phyloP scores from a whole-genome alignment of 1,140 invertebrate species.

The Drosophila tani region DNA sequence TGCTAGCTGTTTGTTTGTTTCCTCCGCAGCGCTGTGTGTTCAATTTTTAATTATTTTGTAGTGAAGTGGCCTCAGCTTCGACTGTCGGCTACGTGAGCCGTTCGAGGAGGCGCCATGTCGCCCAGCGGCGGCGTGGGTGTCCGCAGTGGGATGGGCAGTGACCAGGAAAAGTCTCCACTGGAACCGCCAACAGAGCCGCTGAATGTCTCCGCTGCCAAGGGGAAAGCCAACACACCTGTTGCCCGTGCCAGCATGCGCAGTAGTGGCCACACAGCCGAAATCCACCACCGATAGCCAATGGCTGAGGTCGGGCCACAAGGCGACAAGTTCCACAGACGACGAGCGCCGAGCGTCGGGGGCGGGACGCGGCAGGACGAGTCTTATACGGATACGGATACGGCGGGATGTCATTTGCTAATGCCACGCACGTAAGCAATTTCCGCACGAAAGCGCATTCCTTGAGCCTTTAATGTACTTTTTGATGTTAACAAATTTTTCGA shows the following conservation, averaged over 20 bases:
- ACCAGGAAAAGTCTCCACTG: constrained; percentile 38
- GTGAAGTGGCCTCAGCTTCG: constrained; percentile 56
- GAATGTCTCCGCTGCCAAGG: not conserved
- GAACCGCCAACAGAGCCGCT: constrained; percentile 19
- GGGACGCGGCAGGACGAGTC: constrained; percentile 49
- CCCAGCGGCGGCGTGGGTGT: not conserved
- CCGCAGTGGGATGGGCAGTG: not conserved
- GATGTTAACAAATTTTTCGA: constrained; percentile 83
- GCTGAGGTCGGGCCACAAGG: constrained; percentile 68
- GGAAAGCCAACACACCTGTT: constrained; percentile 69
- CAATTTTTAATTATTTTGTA: constrained; percentile 79
- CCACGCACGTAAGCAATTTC: constrained; percentile 83
- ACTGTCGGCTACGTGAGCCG: constrained; percentile 45
- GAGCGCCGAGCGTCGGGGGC: constrained; percentile 7
- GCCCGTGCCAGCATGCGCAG: constrained; percentile 62
- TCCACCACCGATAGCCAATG: constrained; percentile 71
- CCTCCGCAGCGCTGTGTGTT: constrained; percentile 31
- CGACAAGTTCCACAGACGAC: constrained; percentile 70
- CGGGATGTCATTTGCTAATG: constrained; percentile 74
- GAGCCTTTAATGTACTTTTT: constrained; percentile 83
- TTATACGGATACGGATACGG: constrained; percentile 63
- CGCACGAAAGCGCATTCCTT: constrained; percentile 82
- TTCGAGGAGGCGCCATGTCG: constrained; percentile 11
- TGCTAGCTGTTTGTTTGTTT: constrained; percentile 38
- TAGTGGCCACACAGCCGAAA: constrained; percentile 10